Base-by-base conservation (phyloP, 2,888 invertebrate species). In the Pristionchus japonicus region DNA sequence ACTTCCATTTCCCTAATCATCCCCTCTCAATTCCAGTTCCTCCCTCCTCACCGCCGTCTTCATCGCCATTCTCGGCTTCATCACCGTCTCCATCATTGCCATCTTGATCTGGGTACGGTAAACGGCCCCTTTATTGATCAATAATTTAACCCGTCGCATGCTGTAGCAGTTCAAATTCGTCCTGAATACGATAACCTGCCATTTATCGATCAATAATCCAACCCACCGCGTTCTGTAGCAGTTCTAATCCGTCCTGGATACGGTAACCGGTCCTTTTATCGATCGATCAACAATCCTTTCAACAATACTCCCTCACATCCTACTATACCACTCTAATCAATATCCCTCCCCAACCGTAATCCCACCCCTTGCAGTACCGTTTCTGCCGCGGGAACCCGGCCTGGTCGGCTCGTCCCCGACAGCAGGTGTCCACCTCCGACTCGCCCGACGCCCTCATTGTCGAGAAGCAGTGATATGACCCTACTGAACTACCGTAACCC, bases 381-480 rank as follows among this genome's bases (percentile, higher is more conserved):
- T 40, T 40, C 74, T 74, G 74, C 43, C 74, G 74, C n/a, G 13
- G 34, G 34, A 37, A 74, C 43, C 74, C 74, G 0, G 74, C 74
- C 74, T 74, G 74, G 74, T 34, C 34, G 23, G 34, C 74, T 23
- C 74, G 74, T 23, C 74, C 74, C 13, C 74, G 67, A 74, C 70
- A 31, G 70, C 70, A 37, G 40, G 23, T n/a, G 34, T 20, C n/a
- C 74, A 20, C 37, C 11, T 11, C 74, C 74, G 74, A 74, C 2
- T 74, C 74, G 23, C 74, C 74, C 74, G 74, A 74, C 40, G 74
- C 74, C 23, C 74, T 74, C 74, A 74, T 74, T 23, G 74, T 74
- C 23, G 74, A 74, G 74, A 74, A 74, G 43, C 23, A n/a, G 23
- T 23, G 1, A 20, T 34, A 20, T 20, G 20, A 2, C 52, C 64